Evolutionary conservation across 2,113 vertebrate species (phyloP).

Genomic region (Oncorhynchus tshawytscha): DNA sequence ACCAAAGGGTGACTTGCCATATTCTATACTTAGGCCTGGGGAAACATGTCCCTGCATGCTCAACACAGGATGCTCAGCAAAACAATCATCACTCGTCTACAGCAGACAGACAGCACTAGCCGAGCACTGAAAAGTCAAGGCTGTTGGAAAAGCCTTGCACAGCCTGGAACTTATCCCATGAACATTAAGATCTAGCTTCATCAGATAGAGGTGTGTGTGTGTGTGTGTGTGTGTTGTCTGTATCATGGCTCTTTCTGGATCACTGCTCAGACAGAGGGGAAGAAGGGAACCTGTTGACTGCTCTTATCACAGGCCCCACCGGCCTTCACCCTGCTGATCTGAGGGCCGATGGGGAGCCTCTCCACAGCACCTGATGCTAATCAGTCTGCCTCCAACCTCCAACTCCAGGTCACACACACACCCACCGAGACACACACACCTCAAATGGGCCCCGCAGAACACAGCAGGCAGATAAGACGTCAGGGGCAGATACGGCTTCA

Average conservation of each 20-base stretch:
- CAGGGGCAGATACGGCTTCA: constrained; percentile 30
- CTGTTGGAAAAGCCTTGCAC: neutral
- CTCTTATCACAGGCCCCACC: constrained; percentile 52
- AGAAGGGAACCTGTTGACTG: constrained; percentile 36
- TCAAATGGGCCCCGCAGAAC: too few species aligned
- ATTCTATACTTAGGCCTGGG: neutral
- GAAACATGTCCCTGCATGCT: neutral
- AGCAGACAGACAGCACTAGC: constrained; percentile 9
- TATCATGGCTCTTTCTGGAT: constrained; percentile 75
- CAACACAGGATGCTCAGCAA: neutral
- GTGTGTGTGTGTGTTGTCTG: constrained; percentile 36
- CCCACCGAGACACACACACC: too few species aligned
- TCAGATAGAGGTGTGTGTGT: constrained; percentile 37
- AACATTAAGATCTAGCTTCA: neutral
- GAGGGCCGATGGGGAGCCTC: constrained; percentile 39
- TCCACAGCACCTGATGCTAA: constrained; percentile 58
- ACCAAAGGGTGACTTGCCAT: neutral
- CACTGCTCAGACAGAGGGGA: constrained; percentile 37
- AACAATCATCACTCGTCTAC: constrained; percentile 6
- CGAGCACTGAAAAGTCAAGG: constrained; percentile 6
- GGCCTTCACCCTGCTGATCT: constrained; percentile 42
- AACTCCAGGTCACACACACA: too few species aligned
- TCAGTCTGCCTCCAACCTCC: constrained; percentile 57
- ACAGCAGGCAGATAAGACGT: too few species aligned
- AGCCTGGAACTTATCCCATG: constrained; percentile 29